Evolutionary conservation across 2,113 vertebrate genomes (phyloP).

Genomic region (Mola mola): DNA sequence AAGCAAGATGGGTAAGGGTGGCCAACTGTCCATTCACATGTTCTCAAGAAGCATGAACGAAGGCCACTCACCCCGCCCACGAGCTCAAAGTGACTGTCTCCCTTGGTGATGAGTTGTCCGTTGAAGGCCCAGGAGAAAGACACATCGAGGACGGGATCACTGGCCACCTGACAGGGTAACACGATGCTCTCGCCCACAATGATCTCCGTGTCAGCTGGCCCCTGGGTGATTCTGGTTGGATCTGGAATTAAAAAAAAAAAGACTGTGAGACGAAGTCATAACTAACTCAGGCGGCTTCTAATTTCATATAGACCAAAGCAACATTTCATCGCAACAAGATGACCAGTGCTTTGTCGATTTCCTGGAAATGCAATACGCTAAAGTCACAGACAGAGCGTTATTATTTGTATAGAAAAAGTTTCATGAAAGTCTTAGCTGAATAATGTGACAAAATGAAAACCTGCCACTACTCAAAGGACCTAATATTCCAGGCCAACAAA

Average conservation of each 20-base stretch:
- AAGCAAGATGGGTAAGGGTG: slow-evolving; percentile 38
- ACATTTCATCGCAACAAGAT: too few species aligned
- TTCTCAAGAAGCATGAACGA: slow-evolving; percentile 36
- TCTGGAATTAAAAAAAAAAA: slow-evolving; percentile 82
- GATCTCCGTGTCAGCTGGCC: slow-evolving; percentile 90
- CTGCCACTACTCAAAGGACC: slow-evolving; percentile 50
- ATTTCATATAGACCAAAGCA: too few species aligned
- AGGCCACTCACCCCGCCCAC: slow-evolving; percentile 90
- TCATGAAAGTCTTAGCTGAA: slow-evolving; percentile 57
- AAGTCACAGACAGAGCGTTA: slow-evolving; percentile 32
- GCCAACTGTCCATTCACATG: slow-evolving; percentile 63
- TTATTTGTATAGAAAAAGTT: slow-evolving; percentile 43
- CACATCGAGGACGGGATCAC: slow-evolving; percentile 88
- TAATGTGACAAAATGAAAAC: slow-evolving; percentile 63
- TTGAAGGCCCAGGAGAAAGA: slow-evolving; percentile 95
- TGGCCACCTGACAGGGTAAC: slow-evolving; percentile 89
- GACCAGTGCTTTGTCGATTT: too few species aligned
- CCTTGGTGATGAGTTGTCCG: slow-evolving; percentile 85
- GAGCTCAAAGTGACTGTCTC: slow-evolving; percentile 89
- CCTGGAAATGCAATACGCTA: too few species aligned
- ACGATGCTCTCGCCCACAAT: slow-evolving; percentile 92
- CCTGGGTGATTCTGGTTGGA: slow-evolving; percentile 88
- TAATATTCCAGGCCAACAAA: slow-evolving; percentile 56
- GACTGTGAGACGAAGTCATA: too few species aligned
- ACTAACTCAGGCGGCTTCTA: too few species aligned